A percentile compares a stretch with the other conserved stretches of the same genome.
phyloP scores from a whole-genome alignment of 2,797 vertebrate species.

The Pseudochaenichthys georgianus region DNA sequence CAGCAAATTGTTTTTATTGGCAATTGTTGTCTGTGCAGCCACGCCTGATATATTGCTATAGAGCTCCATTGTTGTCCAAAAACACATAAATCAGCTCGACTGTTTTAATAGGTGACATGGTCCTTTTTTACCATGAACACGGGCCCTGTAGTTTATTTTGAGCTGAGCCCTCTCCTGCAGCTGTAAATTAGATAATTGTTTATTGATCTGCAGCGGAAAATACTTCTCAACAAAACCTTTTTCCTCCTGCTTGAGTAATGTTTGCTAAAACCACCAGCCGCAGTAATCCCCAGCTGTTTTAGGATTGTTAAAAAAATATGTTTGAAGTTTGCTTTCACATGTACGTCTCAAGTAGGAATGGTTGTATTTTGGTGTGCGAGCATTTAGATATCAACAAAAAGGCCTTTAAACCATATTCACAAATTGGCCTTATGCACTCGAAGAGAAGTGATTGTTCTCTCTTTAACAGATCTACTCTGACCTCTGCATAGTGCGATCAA shows the following conservation, averaged over 20 bases:
- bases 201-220: conserved; percentile 22
- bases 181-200: not conserved
- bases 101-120: too few relatives aligned
- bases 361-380: not conserved
- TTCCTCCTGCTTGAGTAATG: not conserved
- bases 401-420: not conserved
- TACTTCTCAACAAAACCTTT: not conserved
- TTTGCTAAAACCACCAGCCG: not conserved
- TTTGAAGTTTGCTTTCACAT: not conserved
- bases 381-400: not conserved
- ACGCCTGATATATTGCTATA: not conserved
- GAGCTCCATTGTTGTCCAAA: not conserved
- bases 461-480: too few relatives aligned
- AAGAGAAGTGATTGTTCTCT: not conserved
- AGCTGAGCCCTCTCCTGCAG: not conserved
- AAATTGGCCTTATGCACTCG: not conserved
- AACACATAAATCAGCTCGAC: not conserved
- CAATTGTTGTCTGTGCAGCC: rapidly evolving
- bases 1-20: not conserved
- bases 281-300: not conserved
- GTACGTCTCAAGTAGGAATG: not conserved
- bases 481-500: not conserved
- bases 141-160: not conserved
- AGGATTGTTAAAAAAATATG: not conserved
- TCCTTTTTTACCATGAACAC: conserved; percentile 1